phyloP scores from a whole-genome alignment of 2,888 invertebrate species.

The Aphidoletes aphidimyza region DNA sequence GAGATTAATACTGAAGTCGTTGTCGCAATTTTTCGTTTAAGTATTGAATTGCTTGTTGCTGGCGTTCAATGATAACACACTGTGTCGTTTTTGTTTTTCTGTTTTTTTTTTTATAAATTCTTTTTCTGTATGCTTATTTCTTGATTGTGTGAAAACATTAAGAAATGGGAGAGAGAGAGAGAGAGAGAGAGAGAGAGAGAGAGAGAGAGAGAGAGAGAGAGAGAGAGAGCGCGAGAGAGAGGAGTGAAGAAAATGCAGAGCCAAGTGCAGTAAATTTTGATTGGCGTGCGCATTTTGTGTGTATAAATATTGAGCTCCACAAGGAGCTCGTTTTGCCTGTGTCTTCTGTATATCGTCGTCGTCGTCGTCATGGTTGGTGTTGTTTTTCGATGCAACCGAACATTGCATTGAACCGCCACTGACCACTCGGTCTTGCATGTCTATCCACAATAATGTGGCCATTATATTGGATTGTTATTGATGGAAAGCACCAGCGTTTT shows the following conservation, averaged over 20 bases:
- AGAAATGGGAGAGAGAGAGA: neutral
- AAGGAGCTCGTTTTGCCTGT: neutral
- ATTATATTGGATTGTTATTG: neutral
- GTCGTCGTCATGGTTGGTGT: no score
- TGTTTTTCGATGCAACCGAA: no score
- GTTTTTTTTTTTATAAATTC: neutral
- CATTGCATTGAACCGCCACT: neutral
- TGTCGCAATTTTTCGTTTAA: constrained; percentile 37
- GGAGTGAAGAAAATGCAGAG: no score
- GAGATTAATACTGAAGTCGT: constrained; percentile 23
- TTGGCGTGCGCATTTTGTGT: neutral
- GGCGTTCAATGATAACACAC: neutral
- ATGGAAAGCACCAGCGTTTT: neutral
- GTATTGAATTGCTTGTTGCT: constrained; percentile 40
- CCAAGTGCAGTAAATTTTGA: constrained; percentile 35
- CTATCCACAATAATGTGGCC: neutral
- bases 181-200: neutral
- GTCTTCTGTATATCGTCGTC: neutral
- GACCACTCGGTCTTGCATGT: neutral
- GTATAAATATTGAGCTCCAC: no score
- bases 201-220: neutral
- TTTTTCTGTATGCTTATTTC: neutral
- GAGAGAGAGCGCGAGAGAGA: neutral
- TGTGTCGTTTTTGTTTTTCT: neutral
- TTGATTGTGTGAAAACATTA: neutral